Conservation (phyloP, 1,140 invertebrate genomes). For the Euura lappo region DNA sequence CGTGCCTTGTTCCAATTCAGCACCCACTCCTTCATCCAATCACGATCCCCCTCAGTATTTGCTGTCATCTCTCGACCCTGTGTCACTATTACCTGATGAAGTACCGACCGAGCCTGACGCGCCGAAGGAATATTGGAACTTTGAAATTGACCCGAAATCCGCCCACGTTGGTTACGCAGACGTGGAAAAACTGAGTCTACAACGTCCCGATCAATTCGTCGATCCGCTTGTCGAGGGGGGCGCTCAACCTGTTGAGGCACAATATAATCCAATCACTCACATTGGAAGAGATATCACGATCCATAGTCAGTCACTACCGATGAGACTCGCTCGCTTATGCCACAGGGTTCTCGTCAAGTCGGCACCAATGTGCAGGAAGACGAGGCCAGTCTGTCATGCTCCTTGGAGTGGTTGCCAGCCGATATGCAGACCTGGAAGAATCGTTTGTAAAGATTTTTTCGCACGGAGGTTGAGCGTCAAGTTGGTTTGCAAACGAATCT, state of each 20-base stretch:
- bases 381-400: not conserved
- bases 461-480: not conserved
- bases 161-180: not conserved
- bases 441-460: not conserved
- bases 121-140: not conserved
- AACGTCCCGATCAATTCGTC: not conserved
- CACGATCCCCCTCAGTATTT: not conserved
- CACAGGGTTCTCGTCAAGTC: not conserved
- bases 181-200: not conserved
- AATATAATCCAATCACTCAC: not conserved
- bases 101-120: not conserved
- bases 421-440: not conserved
- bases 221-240: not conserved
- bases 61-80: not conserved
- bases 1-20: not conserved
- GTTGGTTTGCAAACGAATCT: not conserved
- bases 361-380: not conserved
- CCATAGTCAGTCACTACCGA: not conserved
- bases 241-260: not conserved
- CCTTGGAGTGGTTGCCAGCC: not conserved
- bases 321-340: not conserved
- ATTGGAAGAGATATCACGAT: not conserved
- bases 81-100: not conserved
- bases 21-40: not conserved
- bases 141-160: not conserved